phyloP scores from a whole-genome alignment of 2,113 vertebrate genomes.

The Macrotis lagotis region DNA sequence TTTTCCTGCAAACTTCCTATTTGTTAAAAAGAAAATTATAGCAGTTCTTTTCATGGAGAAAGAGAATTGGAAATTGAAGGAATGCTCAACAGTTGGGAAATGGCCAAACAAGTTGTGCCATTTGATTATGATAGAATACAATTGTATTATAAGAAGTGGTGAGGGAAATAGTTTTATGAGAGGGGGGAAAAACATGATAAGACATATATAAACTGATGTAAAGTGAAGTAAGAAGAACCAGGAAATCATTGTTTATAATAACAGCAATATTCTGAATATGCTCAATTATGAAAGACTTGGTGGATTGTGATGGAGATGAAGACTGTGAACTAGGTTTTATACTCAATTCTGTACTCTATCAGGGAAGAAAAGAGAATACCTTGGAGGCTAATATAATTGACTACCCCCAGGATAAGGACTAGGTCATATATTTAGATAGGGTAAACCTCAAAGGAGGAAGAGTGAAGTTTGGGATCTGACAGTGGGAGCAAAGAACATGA shows the following conservation, averaged over 20 bases:
- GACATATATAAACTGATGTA: neutral
- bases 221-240: neutral
- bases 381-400: no score
- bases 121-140: neutral
- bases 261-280: neutral
- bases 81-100: neutral
- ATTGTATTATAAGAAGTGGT: neutral
- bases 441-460: neutral
- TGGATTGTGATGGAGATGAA: no score
- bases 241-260: neutral
- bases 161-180: neutral
- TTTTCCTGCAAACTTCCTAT: no score
- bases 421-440: no score
- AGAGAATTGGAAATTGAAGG: neutral
- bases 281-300: neutral
- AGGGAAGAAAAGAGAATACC: no score
- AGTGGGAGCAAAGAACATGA: neutral
- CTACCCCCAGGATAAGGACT: no score
- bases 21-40: neutral
- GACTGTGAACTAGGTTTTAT: no score
- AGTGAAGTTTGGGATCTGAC: neutral
- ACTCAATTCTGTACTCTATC: no score
- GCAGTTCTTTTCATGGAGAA: neutral
- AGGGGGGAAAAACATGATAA: neutral
- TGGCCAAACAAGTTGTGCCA: neutral